Evolutionary conservation across 1,140 invertebrate genomes (phyloP).

Genomic region (Neodiprion pinetum): DNA sequence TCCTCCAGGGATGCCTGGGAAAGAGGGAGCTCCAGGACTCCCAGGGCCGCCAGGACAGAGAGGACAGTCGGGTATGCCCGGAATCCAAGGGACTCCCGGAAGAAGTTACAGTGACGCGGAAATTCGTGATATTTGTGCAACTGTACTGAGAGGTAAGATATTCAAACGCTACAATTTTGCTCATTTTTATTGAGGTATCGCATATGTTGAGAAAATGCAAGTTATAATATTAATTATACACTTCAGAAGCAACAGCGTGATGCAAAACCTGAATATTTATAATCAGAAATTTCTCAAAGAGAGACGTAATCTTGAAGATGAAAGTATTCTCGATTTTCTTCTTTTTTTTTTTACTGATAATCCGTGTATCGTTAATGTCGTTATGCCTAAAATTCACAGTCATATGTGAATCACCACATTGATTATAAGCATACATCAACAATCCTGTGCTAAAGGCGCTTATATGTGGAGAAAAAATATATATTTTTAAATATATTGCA

Average conservation of each 20-base stretch:
- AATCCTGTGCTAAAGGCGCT: too few relatives aligned
- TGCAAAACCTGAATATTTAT: slow-evolving; percentile 14
- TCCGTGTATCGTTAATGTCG: too few relatives aligned
- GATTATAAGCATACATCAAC: too few relatives aligned
- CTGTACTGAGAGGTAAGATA: slow-evolving; percentile 63
- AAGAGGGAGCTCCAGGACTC: slow-evolving; percentile 58
- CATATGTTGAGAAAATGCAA: slow-evolving; percentile 11
- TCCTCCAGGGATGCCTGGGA: slow-evolving; percentile 55
- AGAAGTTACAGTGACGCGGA: slow-evolving; percentile 61
- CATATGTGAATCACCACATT: too few relatives aligned
- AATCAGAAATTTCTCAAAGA: too few relatives aligned
- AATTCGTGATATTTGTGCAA: slow-evolving; percentile 64
- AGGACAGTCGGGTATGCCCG: slow-evolving; percentile 60
- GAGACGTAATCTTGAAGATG: too few relatives aligned
- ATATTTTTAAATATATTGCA: too few relatives aligned
- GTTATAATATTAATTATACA: slow-evolving; percentile 23
- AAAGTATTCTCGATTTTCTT: too few relatives aligned
- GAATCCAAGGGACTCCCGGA: slow-evolving; percentile 64
- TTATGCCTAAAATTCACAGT: too few relatives aligned
- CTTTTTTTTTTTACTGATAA: too few relatives aligned
- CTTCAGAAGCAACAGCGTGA: slow-evolving; percentile 20
- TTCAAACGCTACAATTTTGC: background rate
- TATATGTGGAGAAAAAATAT: too few relatives aligned
- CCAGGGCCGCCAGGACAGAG: slow-evolving; percentile 53
- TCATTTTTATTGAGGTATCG: slow-evolving; percentile 8